These are phyloP conservation scores for Eira barbara DNA, from an alignment of 2,113 vertebrate genomes.

Conservation along the genomic window DNA sequence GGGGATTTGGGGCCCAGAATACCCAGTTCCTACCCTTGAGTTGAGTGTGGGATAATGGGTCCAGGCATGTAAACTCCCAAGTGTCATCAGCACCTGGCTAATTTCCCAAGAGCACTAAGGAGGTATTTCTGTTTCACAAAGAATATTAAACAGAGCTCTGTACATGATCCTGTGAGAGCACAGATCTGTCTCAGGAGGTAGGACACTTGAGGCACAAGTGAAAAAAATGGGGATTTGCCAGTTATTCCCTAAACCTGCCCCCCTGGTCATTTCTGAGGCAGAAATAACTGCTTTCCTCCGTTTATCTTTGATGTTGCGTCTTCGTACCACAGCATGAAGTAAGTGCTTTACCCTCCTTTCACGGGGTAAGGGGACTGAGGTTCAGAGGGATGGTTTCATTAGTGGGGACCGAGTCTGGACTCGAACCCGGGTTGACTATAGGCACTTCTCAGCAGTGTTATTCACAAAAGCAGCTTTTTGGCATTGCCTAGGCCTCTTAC, in stretches of 20 bases:
- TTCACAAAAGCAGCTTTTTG: constrained; percentile 13
- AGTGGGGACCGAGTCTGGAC: not conserved
- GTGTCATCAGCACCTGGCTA: accelerated
- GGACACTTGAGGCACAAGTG: not conserved
- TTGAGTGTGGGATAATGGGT: not conserved
- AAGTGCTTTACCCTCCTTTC: not conserved
- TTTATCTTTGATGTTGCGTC: not conserved
- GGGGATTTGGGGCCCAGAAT: not conserved
- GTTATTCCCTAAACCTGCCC: not conserved
- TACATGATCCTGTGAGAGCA: not conserved
- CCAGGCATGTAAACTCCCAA: not conserved
- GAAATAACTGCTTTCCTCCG: not conserved
- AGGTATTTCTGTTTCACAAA: not conserved
- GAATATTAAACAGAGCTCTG: not conserved
- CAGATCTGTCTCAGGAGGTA: not conserved
- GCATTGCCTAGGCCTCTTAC: constrained; percentile 55
- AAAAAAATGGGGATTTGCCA: constrained; percentile 23
- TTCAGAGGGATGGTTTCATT: not conserved
- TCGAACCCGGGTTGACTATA: not conserved
- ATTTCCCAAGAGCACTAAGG: not conserved
- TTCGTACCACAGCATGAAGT: not conserved
- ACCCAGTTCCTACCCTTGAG: not conserved
- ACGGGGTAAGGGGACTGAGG: not conserved
- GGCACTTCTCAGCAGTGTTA: not conserved
- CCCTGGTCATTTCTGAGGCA: not conserved